These are phyloP conservation scores for Erebia ligea DNA, from an alignment of 2,888 invertebrate genomes.

Conservation along the genomic window DNA sequence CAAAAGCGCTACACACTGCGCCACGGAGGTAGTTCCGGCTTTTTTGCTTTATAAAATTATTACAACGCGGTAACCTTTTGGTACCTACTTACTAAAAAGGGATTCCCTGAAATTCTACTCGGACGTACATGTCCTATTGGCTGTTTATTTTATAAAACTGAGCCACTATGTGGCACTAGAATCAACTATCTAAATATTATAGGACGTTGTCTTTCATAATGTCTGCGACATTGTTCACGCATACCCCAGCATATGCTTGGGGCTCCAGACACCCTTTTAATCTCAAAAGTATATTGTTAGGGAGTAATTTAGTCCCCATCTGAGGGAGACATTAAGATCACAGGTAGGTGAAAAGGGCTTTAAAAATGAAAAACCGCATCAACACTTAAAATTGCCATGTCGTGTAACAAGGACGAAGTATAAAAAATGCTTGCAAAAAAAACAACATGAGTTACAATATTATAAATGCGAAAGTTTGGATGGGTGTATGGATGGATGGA, in stretches of 20 bases:
- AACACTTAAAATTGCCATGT: constrained; percentile 30
- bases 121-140: neutral
- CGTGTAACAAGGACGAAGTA: neutral
- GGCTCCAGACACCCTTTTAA: constrained; percentile 78
- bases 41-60: too few species aligned
- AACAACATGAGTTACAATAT: too few species aligned
- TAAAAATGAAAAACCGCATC: constrained; percentile 33
- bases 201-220: constrained; percentile 34
- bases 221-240: constrained; percentile 42
- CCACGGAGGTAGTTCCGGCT: too few species aligned
- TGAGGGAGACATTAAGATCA: constrained; percentile 67
- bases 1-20: too few species aligned
- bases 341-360: constrained; percentile 47
- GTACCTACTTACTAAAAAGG: too few species aligned
- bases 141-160: constrained; percentile 18
- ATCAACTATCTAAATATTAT: constrained; percentile 34
- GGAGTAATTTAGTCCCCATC: constrained; percentile 79
- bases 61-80: too few species aligned
- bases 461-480: too few species aligned
- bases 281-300: constrained; percentile 74
- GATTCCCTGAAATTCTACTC: too few species aligned
- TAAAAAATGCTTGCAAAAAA: neutral
- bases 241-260: constrained; percentile 50
- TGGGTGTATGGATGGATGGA: too few species aligned
- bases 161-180: constrained; percentile 12